Base-by-base conservation (phyloP, 2,797 vertebrate genomes). In the Pseudocheirus occidentalis region DNA sequence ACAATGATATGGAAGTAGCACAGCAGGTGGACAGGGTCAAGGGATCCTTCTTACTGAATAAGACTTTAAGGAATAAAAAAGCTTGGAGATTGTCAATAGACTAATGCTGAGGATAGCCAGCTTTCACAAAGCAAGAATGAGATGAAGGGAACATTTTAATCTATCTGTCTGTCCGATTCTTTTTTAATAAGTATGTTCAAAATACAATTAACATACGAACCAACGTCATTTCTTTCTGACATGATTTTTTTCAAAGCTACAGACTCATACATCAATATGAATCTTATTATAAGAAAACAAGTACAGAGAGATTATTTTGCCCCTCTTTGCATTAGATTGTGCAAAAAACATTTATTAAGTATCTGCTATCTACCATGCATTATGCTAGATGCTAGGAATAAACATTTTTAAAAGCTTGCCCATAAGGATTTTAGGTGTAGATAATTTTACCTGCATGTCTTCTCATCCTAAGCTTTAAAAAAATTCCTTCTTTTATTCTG, bases 211-310 rank as follows among this genome's bases (percentile, higher is more conserved):
- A 73, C 54, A 50, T 16, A 0, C 1, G 92, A 95, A 92, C 55
- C 92, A 95, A 90, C 55, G 90, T 1, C 62, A 0, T 94, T 59
- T 92, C 2, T 24, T 31, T 94, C 90, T 90, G 62, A 27, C 21
- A 66, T 7, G 92, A 89, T 57, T 93, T 0, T 81, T 34, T 94
- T 92, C 91, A 57, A 94, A 95, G 92, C 28, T n/a, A 31, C 7
- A 94, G 50, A 28, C 18, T 66, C 91, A 29, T 28, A 53, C 28
- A 55, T 56, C 81, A 90, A 28, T 40, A 62, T 55, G 53, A 46
- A 90, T 95, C 55, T 93, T 11, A 13, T 92, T 11, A 40, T 3
- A 96, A 94, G 57, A 81, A 34, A 90, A 92, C 4, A 92, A 46
- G 14, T 91, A 91, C 4, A 59, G 14, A 28, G 34, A 16, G 14